Evolutionary conservation across 2,797 vertebrate genomes (phyloP), one percentile per base, ranked within the genome.

Genomic region (Acanthopagrus latus): DNA sequence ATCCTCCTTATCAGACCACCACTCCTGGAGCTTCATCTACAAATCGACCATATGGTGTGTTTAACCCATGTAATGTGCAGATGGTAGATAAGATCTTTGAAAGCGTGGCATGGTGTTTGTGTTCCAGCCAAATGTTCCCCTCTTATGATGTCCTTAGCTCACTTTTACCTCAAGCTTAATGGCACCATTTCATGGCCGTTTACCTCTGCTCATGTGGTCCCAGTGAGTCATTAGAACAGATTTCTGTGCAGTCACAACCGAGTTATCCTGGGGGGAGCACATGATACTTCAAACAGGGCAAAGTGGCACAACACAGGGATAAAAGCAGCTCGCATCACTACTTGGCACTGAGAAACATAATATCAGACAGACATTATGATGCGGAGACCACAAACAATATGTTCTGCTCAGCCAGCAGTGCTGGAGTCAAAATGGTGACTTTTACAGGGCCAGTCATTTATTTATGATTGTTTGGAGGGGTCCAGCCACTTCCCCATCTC

Each of bases 141-240:
- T 64, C 62, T 62, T 25, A 18, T 64, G 43, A 64, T 48, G 59
- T 6, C 64, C 23, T 50, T 52, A 52, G 21, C 66, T 74, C 57
- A 55, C 38, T 27, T 58, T 57, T 57, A 80, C 71, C 65, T 68
- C 27, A 51, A 25, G 78, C 66, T 62, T 78, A 78, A 86, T 79
- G 80, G 44, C 81, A 79, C 64, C 65, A 83, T 91, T 88, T 81
- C 84, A 84, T 71, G 81, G 76, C 68, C 71, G 41, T 86, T 91
- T 89, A 81, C 75, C 74, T 74, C 69, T 6, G 56, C 65, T 64
- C 64, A 67, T 77, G 62, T 64, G 79, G 38, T 62, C 73, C 54
- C 64, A 18, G 62, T 44, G 79, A 80, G 68, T 82, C 83, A 84
- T 85, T 83, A 82, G 62, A 71, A 65, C 11, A 7, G 60, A 54